A percentile compares a stretch with the other conserved stretches of the same genome.
Evolutionary conservation across 2,888 invertebrate genomes (phyloP).

Genomic region (Dasysyrphus tricinctus): DNA sequence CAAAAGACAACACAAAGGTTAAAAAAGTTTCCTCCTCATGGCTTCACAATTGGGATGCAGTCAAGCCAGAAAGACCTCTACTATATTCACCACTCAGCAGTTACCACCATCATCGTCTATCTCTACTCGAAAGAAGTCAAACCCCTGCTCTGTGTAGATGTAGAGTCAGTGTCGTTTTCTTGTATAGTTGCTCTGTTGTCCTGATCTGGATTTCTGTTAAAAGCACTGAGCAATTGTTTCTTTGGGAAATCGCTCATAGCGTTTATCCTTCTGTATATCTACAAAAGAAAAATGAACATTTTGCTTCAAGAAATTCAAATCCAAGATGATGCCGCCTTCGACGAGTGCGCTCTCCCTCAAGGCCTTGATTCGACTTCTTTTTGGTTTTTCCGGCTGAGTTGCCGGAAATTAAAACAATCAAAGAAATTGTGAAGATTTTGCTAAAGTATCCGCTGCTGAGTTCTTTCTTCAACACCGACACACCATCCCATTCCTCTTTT

Average conservation of each 20-base stretch:
- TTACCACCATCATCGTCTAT: slow-evolving; percentile 32
- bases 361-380: slow-evolving; percentile 59
- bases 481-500: not conserved
- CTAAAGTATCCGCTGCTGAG: slow-evolving; percentile 66
- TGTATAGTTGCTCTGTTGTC: slow-evolving; percentile 9
- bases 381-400: slow-evolving; percentile 67
- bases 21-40: slow-evolving; percentile 65
- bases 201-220: slow-evolving; percentile 51
- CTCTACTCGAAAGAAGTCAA: slow-evolving; percentile 36
- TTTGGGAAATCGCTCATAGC: slow-evolving; percentile 47
- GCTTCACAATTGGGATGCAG: slow-evolving; percentile 61
- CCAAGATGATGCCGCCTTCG: slow-evolving; percentile 24
- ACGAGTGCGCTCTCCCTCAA: slow-evolving; percentile 5
- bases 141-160: slow-evolving; percentile 35
- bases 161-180: slow-evolving; percentile 47
- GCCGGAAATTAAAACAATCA: slow-evolving; percentile 76
- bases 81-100: slow-evolving; percentile 21
- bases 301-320: slow-evolving; percentile 8
- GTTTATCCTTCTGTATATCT: not conserved
- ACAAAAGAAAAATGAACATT: slow-evolving; percentile 43
- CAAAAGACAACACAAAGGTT: slow-evolving; percentile 72
- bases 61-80: slow-evolving; percentile 47
- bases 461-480: slow-evolving; percentile 25
- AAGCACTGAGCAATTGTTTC: slow-evolving; percentile 71
- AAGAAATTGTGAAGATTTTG: slow-evolving; percentile 71